These are phyloP conservation scores for Acanthosepion lycidas DNA, from an alignment of 2,888 invertebrate genomes.

Conservation along the genomic window DNA sequence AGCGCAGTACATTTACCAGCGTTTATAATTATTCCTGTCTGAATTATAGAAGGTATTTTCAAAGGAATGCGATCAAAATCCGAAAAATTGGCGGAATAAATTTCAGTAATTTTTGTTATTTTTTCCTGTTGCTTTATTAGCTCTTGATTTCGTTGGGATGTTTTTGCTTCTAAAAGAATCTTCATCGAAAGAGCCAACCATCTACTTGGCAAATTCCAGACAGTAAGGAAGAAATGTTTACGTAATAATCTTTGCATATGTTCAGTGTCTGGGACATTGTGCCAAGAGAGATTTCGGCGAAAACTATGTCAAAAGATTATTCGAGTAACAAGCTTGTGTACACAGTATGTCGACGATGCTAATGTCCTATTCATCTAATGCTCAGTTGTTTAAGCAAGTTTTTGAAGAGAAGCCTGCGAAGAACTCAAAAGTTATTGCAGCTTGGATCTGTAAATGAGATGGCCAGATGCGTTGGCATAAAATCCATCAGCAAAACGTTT, in stretches of 20 bases:
- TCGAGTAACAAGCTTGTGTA: not conserved
- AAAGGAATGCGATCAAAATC: not conserved
- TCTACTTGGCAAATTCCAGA: not conserved
- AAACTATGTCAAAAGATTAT: conserved; percentile 3
- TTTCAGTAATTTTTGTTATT: not conserved
- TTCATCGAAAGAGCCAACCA: not conserved
- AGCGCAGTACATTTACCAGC: too few relatives aligned
- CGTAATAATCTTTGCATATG: conserved; percentile 20
- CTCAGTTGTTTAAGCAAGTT: conserved; percentile 20
- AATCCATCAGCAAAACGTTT: not conserved
- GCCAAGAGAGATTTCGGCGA: not conserved
- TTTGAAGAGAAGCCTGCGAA: not conserved
- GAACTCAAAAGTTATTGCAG: not conserved
- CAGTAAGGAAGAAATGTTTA: not conserved
- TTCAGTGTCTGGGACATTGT: not conserved
- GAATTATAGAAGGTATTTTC: too few relatives aligned
- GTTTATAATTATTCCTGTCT: too few relatives aligned
- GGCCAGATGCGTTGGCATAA: conserved; percentile 4
- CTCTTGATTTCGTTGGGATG: not conserved
- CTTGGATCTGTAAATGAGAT: not conserved
- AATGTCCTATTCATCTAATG: not conserved
- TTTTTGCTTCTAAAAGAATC: not conserved
- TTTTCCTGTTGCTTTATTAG: not conserved
- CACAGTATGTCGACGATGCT: not conserved
- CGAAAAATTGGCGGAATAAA: not conserved